Percentiles rank a stretch among this genome's conserved stretches.
phyloP scores from a whole-genome alignment of 1,140 invertebrate genomes.

The Bombyx mandarina region DNA sequence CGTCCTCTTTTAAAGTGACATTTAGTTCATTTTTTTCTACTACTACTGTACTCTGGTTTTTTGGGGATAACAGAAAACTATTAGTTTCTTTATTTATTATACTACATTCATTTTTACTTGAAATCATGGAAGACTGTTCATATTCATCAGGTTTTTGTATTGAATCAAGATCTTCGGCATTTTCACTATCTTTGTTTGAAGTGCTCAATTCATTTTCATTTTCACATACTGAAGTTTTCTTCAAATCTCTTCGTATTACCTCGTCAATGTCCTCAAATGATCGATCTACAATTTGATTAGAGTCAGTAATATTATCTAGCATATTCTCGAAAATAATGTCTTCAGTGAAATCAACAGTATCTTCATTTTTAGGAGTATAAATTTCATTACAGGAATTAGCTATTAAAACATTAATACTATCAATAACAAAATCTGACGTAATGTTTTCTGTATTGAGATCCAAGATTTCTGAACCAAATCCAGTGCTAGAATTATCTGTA shows the following conservation, averaged over 20 bases:
- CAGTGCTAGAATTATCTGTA: not conserved
- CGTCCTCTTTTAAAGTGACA: too few relatives aligned
- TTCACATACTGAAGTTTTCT: not conserved
- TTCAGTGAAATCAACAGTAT: slow-evolving; percentile 25
- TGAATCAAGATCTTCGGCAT: too few relatives aligned
- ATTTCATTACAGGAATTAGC: slow-evolving; percentile 53
- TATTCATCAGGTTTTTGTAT: too few relatives aligned
- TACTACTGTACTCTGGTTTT: too few relatives aligned
- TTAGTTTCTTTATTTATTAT: too few relatives aligned
- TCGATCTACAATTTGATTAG: slow-evolving; percentile 4
- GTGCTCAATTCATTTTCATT: not conserved
- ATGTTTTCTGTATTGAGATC: slow-evolving; percentile 40
- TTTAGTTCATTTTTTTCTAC: too few relatives aligned
- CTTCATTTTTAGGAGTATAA: slow-evolving; percentile 29
- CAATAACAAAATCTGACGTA: slow-evolving; percentile 39
- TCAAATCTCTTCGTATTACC: not conserved
- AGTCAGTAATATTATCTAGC: slow-evolving; percentile 29
- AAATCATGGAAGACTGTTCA: too few relatives aligned
- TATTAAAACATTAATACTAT: slow-evolving; percentile 55
- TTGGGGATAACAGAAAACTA: too few relatives aligned
- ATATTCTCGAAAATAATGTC: slow-evolving; percentile 32
- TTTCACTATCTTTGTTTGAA: too few relatives aligned
- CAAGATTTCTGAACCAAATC: not conserved
- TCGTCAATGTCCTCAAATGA: not conserved
- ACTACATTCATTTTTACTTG: too few relatives aligned